Evolutionary conservation across 2,113 vertebrate genomes (phyloP).

Genomic region (Eulemur macaco): DNA sequence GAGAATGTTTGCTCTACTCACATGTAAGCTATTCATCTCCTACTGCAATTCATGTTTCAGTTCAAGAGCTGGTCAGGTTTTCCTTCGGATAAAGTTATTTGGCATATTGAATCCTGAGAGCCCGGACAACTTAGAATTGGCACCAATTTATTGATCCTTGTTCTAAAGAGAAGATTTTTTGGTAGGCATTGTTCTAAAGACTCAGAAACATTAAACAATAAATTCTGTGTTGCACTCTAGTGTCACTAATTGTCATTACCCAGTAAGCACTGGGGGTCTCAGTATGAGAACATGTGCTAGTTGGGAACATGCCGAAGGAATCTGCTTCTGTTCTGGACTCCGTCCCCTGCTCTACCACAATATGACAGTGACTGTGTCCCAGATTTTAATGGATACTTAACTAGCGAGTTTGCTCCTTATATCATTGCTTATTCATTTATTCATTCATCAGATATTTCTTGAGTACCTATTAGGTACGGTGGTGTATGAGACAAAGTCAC

Average conservation of each 20-base stretch:
- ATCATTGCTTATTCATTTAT: neutral
- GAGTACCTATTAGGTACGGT: neutral
- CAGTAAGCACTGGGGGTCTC: neutral
- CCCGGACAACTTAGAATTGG: neutral
- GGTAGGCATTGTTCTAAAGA: constrained; percentile 25
- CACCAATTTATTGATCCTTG: neutral
- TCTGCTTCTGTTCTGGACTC: neutral
- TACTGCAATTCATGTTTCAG: constrained; percentile 46
- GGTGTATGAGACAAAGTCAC: neutral
- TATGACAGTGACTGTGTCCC: neutral
- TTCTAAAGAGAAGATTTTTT: neutral
- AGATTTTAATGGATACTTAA: neutral
- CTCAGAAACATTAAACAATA: neutral
- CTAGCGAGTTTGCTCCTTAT: neutral
- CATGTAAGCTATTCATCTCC: constrained; percentile 51
- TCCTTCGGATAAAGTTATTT: constrained; percentile 47
- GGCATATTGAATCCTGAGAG: neutral
- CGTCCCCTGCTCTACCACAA: neutral
- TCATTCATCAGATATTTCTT: neutral
- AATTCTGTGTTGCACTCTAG: neutral
- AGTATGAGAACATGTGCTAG: neutral
- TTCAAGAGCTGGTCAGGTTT: constrained; percentile 7
- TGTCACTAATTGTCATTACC: neutral
- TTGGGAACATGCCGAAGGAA: neutral
- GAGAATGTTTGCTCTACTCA: neutral